Evolutionary conservation across 1,140 invertebrate species (phyloP), one percentile per base, ranked within the genome.

Genomic region (Tetramorium alpestre): DNA sequence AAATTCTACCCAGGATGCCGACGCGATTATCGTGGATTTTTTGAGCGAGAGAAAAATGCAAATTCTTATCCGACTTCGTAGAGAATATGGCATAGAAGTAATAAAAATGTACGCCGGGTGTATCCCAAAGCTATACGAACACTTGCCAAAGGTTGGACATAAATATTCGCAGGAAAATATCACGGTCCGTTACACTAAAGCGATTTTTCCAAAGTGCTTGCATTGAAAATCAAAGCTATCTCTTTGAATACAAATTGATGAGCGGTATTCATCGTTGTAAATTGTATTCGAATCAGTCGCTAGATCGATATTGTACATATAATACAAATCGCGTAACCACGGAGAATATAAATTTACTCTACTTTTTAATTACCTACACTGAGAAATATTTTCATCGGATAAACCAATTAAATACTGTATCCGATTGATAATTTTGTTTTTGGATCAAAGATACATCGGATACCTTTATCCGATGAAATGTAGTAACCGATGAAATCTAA

Each of bases 21-120:
- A 22, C 11, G 33, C 54, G 72, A 65, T 78, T 78, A 78, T 47
- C 58, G 11, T 78, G 25, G 41, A 78, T 78, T 65, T 60, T 78
- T 78, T 60, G 28, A 78, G 22, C 22, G 7, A 28, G n/a, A 78
- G 41, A 65, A 65, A 64, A 65, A 78, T 78, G 62, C 77, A 80
- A 67, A 67, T 69, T 80, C 62, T 80, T 80, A 80, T 38, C 41
- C 16, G 44, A 60, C 49, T 65, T 47, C 6, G 41, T 67, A 25
- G 25, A 78, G 18, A 78, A 80, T 11, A 44, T 51, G 38, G 25
- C 22, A 41, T 38, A 58, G 47, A 69, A 80, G 33, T 33, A 54
- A 69, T 13, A 80, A 69, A 38, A 80, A 38, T 80, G 44, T 25
- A n/a, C 41, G 25, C 28, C 10, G n/a, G 28, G 25, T 22, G n/a